Evolutionary conservation across 2,113 vertebrate species (phyloP).

Genomic region (Tetraodon nigroviridis): DNA sequence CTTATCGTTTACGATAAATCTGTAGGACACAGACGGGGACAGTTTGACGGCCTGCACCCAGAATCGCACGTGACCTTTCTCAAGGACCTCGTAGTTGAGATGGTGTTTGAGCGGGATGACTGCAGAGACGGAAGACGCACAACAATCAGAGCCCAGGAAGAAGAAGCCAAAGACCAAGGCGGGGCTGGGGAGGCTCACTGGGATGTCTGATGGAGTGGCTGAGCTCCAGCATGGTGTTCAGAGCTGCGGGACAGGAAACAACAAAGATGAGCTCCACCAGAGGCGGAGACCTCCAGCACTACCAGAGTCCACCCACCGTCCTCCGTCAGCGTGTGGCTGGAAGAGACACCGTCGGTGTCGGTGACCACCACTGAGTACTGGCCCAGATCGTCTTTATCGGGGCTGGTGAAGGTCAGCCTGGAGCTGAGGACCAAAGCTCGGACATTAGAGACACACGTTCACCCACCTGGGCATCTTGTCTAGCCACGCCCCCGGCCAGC

Average conservation of each 20-base stretch:
- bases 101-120: conserved; percentile 91
- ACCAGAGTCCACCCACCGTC: conserved; percentile 73
- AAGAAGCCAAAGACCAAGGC: background rate
- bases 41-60: conserved; percentile 89
- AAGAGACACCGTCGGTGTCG: conserved; percentile 88
- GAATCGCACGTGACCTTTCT: conserved; percentile 93
- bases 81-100: conserved; percentile 87
- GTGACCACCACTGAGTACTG: conserved; percentile 87
- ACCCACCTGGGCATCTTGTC: too few species aligned
- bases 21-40: conserved; percentile 80
- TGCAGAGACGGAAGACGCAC: conserved; percentile 33
- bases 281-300: too few species aligned
- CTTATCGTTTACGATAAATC: conserved; percentile 89
- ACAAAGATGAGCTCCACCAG: conserved; percentile 1
- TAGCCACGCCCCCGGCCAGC: background rate
- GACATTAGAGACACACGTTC: background rate
- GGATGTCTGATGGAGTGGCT: conserved; percentile 93
- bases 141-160: background rate
- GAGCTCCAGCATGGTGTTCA: conserved; percentile 85
- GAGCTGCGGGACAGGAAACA: conserved; percentile 72
- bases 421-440: conserved; percentile 73
- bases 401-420: conserved; percentile 84
- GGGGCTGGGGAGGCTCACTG: conserved; percentile 72
- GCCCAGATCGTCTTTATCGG: conserved; percentile 85
- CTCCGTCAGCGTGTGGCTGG: conserved; percentile 84